These are phyloP conservation scores for Dermochelys coriacea DNA, from an alignment of 2,797 vertebrate genomes.

Conservation along the genomic window DNA sequence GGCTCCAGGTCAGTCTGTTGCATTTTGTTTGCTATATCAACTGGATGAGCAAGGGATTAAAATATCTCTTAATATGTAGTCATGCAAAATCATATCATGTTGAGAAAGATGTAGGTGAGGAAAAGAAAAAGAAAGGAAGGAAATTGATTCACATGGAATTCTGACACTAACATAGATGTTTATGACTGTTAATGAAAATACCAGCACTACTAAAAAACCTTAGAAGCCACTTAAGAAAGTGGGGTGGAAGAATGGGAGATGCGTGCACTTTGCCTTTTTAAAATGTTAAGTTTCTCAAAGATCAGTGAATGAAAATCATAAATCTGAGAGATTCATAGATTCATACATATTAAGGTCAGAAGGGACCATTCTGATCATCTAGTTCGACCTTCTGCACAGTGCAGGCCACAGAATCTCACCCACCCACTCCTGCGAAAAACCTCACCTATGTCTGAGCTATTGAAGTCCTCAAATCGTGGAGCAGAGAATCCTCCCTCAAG, in stretches of 20 bases:
- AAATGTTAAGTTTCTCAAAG: not conserved
- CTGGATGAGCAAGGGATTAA: not conserved
- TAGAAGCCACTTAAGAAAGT: not conserved
- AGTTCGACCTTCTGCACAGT: no score
- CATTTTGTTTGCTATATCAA: not conserved
- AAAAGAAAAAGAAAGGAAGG: not conserved
- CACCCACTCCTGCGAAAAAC: no score
- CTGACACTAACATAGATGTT: not conserved
- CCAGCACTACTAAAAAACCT: not conserved
- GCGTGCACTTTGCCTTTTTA: not conserved
- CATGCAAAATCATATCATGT: not conserved
- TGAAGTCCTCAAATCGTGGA: no score
- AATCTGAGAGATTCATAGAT: conserved; percentile 1
- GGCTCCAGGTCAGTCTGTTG: fast-evolving
- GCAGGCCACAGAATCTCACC: no score
- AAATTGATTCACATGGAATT: not conserved
- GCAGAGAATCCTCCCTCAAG: no score
- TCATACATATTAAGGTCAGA: no score
- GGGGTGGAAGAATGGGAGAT: not conserved
- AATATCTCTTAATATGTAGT: not conserved
- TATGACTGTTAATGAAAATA: not conserved
- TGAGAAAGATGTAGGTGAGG: not conserved
- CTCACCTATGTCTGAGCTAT: no score
- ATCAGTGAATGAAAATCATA: not conserved
- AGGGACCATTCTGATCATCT: no score